Evolutionary conservation across 2,888 invertebrate species (phyloP).

Genomic region (Hydraecia micacea): DNA sequence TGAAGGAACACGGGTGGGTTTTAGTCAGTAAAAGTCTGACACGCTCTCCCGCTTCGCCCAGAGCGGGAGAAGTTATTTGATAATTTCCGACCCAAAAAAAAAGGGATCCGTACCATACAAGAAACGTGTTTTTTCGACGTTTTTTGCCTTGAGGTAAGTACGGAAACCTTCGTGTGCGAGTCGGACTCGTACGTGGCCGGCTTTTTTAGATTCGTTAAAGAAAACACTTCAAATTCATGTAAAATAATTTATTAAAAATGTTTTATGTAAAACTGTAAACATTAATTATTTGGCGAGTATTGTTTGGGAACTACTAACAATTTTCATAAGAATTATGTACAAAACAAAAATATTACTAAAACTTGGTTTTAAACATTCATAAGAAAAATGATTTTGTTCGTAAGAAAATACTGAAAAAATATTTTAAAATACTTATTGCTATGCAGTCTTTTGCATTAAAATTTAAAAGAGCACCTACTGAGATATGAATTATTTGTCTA

Average conservation of each 20-base stretch:
- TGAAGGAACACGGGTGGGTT: no score
- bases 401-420: constrained; percentile 29
- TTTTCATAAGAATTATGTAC: constrained; percentile 33
- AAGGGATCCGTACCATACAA: background rate
- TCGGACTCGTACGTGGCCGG: background rate
- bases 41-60: no score
- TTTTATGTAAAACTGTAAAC: constrained; percentile 30
- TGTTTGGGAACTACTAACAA: constrained; percentile 44
- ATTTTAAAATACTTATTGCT: constrained; percentile 37
- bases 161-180: background rate
- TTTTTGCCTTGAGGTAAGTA: background rate
- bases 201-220: background rate
- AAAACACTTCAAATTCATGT: constrained; percentile 24
- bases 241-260: constrained; percentile 52
- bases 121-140: no score
- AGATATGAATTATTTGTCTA: background rate
- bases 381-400: background rate
- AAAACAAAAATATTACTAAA: constrained; percentile 19
- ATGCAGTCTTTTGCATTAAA: constrained; percentile 49
- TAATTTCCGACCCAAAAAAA: no score
- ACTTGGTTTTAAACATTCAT: background rate
- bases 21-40: no score
- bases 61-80: no score
- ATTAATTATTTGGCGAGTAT: constrained; percentile 48
- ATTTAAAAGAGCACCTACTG: constrained; percentile 30